A percentile compares a stretch with the other conserved stretches of the same genome.
Evolutionary conservation across 2,113 vertebrate genomes (phyloP).

Genomic region (Periophthalmodon schlosseri): DNA sequence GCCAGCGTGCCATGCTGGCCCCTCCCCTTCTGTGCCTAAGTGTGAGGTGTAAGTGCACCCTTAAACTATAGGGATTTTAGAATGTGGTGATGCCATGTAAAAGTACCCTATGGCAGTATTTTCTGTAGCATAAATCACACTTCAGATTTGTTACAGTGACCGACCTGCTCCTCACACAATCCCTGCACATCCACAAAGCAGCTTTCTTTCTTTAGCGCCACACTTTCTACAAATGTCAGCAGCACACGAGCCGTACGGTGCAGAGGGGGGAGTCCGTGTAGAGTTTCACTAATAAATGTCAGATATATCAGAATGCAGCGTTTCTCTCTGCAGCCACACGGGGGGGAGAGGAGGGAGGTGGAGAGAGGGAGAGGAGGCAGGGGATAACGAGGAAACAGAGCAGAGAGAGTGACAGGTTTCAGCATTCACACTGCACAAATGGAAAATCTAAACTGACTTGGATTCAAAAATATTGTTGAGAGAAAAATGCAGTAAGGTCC

Average conservation of each 20-base stretch:
- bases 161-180: constrained; percentile 5
- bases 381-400: constrained; percentile 23
- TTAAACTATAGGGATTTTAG: too few species aligned
- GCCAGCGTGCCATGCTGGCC: too few species aligned
- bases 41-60: too few species aligned
- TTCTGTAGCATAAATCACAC: too few species aligned
- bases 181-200: neutral
- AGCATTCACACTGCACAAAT: neutral
- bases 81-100: too few species aligned
- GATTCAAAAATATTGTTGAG: too few species aligned
- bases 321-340: constrained; percentile 17
- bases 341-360: neutral
- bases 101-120: too few species aligned
- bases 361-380: neutral
- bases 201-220: neutral
- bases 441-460: too few species aligned
- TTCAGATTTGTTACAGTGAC: too few species aligned
- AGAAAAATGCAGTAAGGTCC: too few species aligned
- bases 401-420: constrained; percentile 27
- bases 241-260: constrained; percentile 23
- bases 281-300: constrained; percentile 51
- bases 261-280: constrained; percentile 17
- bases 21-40: too few species aligned
- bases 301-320: constrained; percentile 30
- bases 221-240: constrained; percentile 45